A percentile compares a stretch with the other conserved stretches of the same genome.
Conservation (phyloP, 2,888 invertebrate species). For the Habrosyne pyritoides region DNA sequence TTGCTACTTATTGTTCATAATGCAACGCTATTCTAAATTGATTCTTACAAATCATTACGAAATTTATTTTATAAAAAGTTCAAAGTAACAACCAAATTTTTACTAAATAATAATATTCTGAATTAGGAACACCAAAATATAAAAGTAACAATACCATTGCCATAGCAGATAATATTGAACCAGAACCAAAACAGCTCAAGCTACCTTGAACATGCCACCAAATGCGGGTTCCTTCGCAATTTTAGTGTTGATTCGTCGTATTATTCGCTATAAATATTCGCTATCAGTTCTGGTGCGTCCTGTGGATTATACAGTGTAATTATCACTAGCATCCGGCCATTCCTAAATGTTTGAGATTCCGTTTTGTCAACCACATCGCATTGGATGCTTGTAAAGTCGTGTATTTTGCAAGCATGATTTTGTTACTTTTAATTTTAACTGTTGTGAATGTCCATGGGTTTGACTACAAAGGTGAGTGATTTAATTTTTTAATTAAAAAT, state of each 20-base stretch:
- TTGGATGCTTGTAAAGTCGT: constrained; percentile 2
- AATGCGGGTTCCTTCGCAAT: constrained; percentile 22
- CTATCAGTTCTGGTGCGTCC: constrained; percentile 59
- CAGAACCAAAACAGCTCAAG: not conserved
- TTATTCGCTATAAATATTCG: constrained; percentile 16
- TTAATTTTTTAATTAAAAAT: not conserved
- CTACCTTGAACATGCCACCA: not conserved
- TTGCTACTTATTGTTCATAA: too few species aligned
- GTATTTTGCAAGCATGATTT: constrained; percentile 35
- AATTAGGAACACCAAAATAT: not conserved
- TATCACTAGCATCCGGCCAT: constrained; percentile 40
- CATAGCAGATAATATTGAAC: not conserved
- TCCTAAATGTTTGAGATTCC: constrained; percentile 28
- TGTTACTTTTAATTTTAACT: constrained; percentile 35
- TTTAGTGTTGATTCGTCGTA: constrained; percentile 20
- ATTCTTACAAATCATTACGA: too few species aligned
- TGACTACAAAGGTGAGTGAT: constrained; percentile 19
- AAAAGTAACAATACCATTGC: not conserved
- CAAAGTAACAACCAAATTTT: too few species aligned
- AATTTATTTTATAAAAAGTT: too few species aligned
- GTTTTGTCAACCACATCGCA: constrained; percentile 17
- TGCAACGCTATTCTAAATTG: too few species aligned
- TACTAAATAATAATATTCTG: not conserved
- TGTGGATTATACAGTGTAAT: constrained; percentile 54
- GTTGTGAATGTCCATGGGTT: constrained; percentile 33